Evolutionary conservation across 2,113 vertebrate species (phyloP).

Genomic region (Tretioscincus oriximinensis): DNA sequence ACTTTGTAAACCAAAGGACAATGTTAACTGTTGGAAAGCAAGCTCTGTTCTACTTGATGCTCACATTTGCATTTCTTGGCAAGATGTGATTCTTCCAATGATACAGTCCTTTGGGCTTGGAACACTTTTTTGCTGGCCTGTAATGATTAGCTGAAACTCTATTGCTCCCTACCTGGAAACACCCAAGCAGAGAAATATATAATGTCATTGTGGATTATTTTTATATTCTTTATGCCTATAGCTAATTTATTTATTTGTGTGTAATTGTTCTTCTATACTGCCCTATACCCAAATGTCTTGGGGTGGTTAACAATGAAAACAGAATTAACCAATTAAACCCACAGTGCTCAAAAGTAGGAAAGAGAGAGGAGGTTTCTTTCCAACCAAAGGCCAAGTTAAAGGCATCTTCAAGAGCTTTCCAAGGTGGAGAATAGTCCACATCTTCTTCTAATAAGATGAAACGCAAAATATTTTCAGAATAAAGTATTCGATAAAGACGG

Average conservation of each 20-base stretch:
- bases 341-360: no score
- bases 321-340: no score
- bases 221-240: background rate
- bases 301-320: background rate
- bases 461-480: background rate
- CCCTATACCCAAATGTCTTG: background rate
- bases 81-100: background rate
- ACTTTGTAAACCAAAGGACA: background rate
- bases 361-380: no score
- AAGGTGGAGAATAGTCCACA: no score
- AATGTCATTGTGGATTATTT: background rate
- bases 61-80: background rate
- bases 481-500: background rate
- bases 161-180: constrained; percentile 4
- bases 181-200: background rate
- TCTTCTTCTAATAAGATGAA: background rate
- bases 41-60: background rate
- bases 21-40: background rate
- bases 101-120: background rate
- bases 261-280: no score
- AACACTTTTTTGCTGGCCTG: background rate
- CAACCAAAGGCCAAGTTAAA: no score
- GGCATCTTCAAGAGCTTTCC: no score
- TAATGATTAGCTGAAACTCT: background rate
- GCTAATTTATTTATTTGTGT: no score